A percentile compares a stretch with the other conserved stretches of the same genome.
phyloP scores from a whole-genome alignment of 1,140 invertebrate species.

The Temnothorax nylanderi region DNA sequence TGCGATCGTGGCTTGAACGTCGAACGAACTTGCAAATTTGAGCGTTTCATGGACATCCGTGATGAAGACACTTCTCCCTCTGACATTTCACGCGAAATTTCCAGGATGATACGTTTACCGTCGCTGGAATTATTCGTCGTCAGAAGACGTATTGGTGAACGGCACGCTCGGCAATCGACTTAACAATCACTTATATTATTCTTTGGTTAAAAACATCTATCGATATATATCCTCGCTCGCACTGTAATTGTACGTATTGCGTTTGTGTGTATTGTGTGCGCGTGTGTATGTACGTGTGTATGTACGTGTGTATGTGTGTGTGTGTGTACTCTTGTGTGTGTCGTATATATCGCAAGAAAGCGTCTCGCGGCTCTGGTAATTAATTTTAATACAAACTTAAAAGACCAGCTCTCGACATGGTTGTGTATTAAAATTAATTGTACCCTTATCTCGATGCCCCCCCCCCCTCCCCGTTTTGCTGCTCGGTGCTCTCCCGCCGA shows the following conservation, averaged over 20 bases:
- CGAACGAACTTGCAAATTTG: conserved; percentile 52
- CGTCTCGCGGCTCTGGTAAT: conserved; percentile 64
- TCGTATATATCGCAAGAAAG: conserved; percentile 60
- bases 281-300: not conserved
- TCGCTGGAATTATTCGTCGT: conserved; percentile 1
- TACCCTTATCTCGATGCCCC: conserved; percentile 28
- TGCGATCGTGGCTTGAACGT: conserved; percentile 21
- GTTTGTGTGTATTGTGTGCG: conserved; percentile 13
- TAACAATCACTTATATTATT: conserved; percentile 80
- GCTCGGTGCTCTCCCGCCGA: not conserved
- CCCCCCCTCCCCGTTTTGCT: not conserved
- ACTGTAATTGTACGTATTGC: conserved; percentile 47
- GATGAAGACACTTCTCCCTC: not conserved
- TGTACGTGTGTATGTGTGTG: not conserved
- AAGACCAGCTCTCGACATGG: conserved; percentile 79
- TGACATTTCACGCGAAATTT: not conserved
- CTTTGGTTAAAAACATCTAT: conserved; percentile 85
- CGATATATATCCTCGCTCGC: conserved; percentile 55
- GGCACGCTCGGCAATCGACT: conserved; percentile 56
- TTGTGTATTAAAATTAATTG: conserved; percentile 81
- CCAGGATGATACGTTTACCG: not conserved
- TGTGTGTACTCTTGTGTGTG: not conserved
- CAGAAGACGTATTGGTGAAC: conserved; percentile 60
- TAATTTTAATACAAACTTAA: conserved; percentile 80
- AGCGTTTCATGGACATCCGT: conserved; percentile 60